Evolutionary conservation across 2,888 invertebrate species (phyloP), one percentile per base, ranked within the genome.

Genomic region (Yponomeuta malinellus): DNA sequence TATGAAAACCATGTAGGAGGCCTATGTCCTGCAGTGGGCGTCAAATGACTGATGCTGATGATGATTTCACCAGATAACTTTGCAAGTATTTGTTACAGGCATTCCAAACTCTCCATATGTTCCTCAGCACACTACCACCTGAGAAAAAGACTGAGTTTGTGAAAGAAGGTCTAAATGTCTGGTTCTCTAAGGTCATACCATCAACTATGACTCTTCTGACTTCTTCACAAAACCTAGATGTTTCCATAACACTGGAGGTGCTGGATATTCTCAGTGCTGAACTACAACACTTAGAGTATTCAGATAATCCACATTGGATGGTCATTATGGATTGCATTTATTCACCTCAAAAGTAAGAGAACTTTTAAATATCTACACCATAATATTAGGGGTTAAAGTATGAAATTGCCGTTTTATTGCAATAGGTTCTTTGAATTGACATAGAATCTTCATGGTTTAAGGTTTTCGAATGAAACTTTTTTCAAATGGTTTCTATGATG

Each of bases 111-210:
- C 75, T 93, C 29, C 76, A 80, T 33, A 89, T 82, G 72, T 76
- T 87, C 48, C 72, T 92, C 3, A 79, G 77, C 73, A 79, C 79
- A 68, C 74, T 88, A 68, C 88, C 83, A 75, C 81, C 77, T 74
- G 86, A 83, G 74, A 86, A 76, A 75, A 90, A 72, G 77, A 75
- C 48, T 73, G 78, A 69, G 71, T 92, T 84, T 83, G 81, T 84
- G 67, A 85, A 77, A 73, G 84, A 87, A 66, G 88, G 92, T 15
- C 75, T 93, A 8, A 75, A 81, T 23, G 79, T 92, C 70, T 94
- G 93, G 93, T 86, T 93, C 63, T 80, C 82, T 2, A 88, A 86
- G 73, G 77, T 94, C 9, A 75, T 94, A 70, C 93, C 93, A 0
- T 76, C 84, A 29, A 78, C 90, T 71, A 87, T 93, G 74, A 48